Evolutionary conservation across 1,140 invertebrate genomes (phyloP).

Genomic region (Drosophila ananassae): DNA sequence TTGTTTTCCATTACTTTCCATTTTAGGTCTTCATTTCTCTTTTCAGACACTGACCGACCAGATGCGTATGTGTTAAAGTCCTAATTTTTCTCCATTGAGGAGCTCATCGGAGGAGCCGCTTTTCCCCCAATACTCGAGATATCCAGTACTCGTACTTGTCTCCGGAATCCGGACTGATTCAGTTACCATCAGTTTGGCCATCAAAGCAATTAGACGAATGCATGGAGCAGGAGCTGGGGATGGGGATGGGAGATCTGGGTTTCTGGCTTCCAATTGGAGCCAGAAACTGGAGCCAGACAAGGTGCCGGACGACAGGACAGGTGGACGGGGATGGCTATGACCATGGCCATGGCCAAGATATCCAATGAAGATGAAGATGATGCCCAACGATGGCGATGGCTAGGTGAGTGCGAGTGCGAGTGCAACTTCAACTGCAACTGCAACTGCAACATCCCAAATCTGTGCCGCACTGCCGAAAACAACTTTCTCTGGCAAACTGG

Average conservation of each 20-base stretch:
- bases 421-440: conserved; percentile 26
- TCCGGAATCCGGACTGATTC: conserved; percentile 30
- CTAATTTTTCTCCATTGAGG: conserved; percentile 23
- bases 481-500: conserved; percentile 57
- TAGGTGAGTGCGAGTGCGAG: conserved; percentile 14
- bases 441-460: conserved; percentile 57
- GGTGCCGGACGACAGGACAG: conserved; percentile 6
- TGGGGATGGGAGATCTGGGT: background rate
- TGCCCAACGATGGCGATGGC: conserved; percentile 57
- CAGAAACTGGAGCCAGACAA: too few species aligned
- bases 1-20: conserved; percentile 39
- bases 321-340: conserved; percentile 40
- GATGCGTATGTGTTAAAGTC: conserved; percentile 14
- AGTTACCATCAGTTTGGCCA: conserved; percentile 28
- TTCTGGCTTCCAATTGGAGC: too few species aligned
- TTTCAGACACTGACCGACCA: background rate
- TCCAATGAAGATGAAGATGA: conserved; percentile 8
- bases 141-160: conserved; percentile 19
- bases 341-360: conserved; percentile 29
- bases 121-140: background rate
- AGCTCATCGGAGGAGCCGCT: conserved; percentile 15
- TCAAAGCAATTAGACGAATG: conserved; percentile 39
- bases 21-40: conserved; percentile 34
- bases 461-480: conserved; percentile 73
- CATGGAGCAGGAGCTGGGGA: background rate